Conservation (phyloP, 1,140 invertebrate genomes). For the Bathynomus jamesi region DNA sequence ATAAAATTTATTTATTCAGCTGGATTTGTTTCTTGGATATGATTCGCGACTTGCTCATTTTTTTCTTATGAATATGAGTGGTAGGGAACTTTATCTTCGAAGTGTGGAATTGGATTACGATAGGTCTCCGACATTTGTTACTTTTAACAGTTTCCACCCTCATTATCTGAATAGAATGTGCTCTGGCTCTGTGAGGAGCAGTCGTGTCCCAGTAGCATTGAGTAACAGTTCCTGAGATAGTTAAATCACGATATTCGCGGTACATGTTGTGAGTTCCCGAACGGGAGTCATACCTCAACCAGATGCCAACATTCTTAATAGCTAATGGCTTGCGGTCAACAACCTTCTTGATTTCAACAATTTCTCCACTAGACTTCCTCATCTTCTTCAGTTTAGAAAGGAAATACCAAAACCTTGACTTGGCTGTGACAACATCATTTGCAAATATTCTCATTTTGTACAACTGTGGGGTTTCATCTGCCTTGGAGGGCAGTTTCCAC, state of each 20-base stretch:
- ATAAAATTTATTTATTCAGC: not conserved
- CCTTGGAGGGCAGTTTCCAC: slow-evolving; percentile 87
- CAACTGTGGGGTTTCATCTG: slow-evolving; percentile 81
- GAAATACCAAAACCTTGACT: slow-evolving; percentile 99
- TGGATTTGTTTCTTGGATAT: not conserved
- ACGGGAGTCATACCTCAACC: slow-evolving; percentile 93
- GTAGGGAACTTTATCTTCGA: not conserved
- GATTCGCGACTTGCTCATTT: not conserved
- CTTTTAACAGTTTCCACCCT: slow-evolving; percentile 87
- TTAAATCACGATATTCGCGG: slow-evolving; percentile 95
- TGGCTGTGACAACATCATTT: slow-evolving; percentile 93
- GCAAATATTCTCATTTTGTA: slow-evolving; percentile 99
- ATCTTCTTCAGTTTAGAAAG: slow-evolving; percentile 94
- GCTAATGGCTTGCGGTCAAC: slow-evolving; percentile 82
- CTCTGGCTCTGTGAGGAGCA: slow-evolving; percentile 91
- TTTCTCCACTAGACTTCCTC: slow-evolving; percentile 98
- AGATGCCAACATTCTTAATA: slow-evolving; percentile 99
- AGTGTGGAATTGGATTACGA: not conserved
- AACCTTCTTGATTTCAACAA: slow-evolving; percentile 81
- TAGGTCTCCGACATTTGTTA: slow-evolving; percentile 73
- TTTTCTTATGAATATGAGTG: not conserved
- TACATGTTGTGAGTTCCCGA: slow-evolving; percentile 99
- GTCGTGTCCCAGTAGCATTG: slow-evolving; percentile 99
- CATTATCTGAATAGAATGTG: slow-evolving; percentile 96
- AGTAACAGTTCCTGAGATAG: slow-evolving; percentile 89